phyloP scores from a whole-genome alignment of 2,113 vertebrate species.

The Shinisaurus crocodilurus region DNA sequence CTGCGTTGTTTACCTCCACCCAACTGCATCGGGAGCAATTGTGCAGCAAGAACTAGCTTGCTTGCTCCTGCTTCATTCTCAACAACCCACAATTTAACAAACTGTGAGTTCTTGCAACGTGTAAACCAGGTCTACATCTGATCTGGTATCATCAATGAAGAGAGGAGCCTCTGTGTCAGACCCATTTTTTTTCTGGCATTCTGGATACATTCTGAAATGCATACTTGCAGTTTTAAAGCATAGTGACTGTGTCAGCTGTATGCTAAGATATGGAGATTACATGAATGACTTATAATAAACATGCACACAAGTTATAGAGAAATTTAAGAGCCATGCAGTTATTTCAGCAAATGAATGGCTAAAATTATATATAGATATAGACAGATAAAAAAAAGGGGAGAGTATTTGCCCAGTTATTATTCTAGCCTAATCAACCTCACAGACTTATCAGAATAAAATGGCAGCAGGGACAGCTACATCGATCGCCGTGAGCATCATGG shows the following conservation, averaged over 20 bases:
- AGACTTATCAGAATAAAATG: not conserved
- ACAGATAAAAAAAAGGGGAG: not conserved
- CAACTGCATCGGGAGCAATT: no score
- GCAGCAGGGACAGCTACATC: not conserved
- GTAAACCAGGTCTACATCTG: not conserved
- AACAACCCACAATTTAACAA: no score
- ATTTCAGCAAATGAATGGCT: not conserved
- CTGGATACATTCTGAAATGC: not conserved
- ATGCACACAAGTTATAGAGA: constrained; percentile 17
- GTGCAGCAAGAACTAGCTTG: no score
- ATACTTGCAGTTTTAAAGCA: not conserved
- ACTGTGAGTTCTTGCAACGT: no score
- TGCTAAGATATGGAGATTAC: not conserved
- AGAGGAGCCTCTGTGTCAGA: not conserved
- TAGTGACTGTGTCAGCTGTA: constrained; percentile 24
- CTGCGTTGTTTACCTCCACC: no score
- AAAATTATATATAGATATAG: not conserved
- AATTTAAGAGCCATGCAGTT: constrained; percentile 13
- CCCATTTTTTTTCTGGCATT: not conserved
- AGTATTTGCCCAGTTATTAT: not conserved
- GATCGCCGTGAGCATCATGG: not conserved
- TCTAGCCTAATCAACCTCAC: not conserved
- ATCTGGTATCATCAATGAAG: not conserved
- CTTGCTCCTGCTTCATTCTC: no score
- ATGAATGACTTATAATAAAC: not conserved